Percentiles rank a stretch among this genome's conserved stretches.
Evolutionary conservation across 2,888 invertebrate genomes (phyloP).

Genomic region (Melanchra persicariae): DNA sequence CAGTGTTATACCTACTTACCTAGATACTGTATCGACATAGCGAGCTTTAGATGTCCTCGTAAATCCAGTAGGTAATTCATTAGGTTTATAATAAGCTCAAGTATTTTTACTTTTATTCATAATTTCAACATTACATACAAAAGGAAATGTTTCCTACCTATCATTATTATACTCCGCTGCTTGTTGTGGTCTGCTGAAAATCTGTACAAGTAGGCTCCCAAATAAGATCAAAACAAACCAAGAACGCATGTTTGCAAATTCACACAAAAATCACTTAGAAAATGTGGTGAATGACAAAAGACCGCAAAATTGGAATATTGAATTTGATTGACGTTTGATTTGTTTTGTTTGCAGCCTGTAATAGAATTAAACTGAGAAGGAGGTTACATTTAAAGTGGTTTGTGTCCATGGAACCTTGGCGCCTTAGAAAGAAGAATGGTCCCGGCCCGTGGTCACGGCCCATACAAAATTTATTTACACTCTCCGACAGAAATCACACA

Average conservation of each 20-base stretch:
- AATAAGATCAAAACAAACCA: constrained; percentile 66
- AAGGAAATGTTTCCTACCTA: constrained; percentile 65
- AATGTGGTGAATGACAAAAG: constrained; percentile 67
- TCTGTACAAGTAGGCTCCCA: constrained; percentile 59
- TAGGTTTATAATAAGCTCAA: neutral
- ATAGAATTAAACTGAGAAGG: neutral
- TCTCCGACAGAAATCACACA: too few species aligned
- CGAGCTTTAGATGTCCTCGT: neutral
- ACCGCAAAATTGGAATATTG: constrained; percentile 61
- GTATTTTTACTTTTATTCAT: neutral
- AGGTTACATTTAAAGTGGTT: constrained; percentile 17
- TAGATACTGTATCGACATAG: neutral
- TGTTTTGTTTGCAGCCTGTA: constrained; percentile 55
- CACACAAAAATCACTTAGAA: constrained; percentile 66
- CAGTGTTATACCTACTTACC: neutral
- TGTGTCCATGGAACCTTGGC: neutral
- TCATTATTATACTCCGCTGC: constrained; percentile 71
- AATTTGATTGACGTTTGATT: constrained; percentile 50
- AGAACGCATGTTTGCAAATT: constrained; percentile 72
- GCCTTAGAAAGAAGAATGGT: neutral
- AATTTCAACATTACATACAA: neutral
- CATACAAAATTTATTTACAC: too few species aligned
- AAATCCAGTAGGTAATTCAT: neutral
- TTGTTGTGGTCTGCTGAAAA: constrained; percentile 71
- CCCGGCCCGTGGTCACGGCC: too few species aligned